phyloP scores from a whole-genome alignment of 1,140 invertebrate species.

The Ooceraea biroi region DNA sequence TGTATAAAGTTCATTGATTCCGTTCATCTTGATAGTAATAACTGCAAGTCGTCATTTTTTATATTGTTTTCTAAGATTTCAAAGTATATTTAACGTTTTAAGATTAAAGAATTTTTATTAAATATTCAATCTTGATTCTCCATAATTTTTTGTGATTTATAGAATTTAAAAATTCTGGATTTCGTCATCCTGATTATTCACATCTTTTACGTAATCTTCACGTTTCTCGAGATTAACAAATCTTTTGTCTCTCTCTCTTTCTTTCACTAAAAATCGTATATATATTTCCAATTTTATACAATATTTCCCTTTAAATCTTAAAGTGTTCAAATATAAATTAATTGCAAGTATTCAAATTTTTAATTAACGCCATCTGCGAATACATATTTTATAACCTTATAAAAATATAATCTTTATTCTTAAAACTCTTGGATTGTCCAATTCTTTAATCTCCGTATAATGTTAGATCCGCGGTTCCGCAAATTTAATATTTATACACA shows the following conservation, averaged over 20 bases:
- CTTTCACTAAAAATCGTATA: no score
- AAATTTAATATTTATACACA: background rate
- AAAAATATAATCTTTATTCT: background rate
- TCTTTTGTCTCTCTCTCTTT: no score
- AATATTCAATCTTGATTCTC: background rate
- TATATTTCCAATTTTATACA: no score
- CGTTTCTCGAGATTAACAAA: no score
- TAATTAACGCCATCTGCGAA: background rate
- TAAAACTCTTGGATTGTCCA: background rate
- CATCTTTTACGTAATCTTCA: no score
- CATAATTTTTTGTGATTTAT: background rate
- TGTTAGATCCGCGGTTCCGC: background rate
- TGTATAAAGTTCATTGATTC: background rate
- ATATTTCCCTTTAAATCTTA: no score
- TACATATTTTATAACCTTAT: background rate
- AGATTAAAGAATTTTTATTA: background rate
- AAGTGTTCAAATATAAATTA: no score
- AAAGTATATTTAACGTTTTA: no score
- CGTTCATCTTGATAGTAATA: background rate
- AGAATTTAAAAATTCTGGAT: background rate
- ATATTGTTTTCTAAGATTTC: no score
- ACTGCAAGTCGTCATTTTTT: background rate
- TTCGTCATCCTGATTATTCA: background rate
- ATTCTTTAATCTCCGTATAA: background rate
- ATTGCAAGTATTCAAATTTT: conserved; percentile 10